Percentiles rank a stretch among this genome's conserved stretches.
phyloP scores from a whole-genome alignment of 2,113 vertebrate species.

The Dipodomys ordii region DNA sequence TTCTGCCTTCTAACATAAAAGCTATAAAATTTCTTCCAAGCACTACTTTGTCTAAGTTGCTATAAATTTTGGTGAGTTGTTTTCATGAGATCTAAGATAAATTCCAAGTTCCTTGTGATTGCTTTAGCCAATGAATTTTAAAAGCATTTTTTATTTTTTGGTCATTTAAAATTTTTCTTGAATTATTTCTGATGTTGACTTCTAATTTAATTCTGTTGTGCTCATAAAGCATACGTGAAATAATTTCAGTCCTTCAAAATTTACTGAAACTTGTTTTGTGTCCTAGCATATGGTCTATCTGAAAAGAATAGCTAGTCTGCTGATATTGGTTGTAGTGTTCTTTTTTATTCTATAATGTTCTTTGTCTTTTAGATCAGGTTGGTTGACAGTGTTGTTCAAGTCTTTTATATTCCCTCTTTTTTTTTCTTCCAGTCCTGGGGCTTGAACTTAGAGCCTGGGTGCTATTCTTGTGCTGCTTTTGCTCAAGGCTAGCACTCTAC shows the following conservation, averaged over 20 bases:
- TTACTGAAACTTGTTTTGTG: conserved; percentile 38
- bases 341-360: neutral
- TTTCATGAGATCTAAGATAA: neutral
- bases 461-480: too few species aligned
- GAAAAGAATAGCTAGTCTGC: neutral
- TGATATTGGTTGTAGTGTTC: neutral
- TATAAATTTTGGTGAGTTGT: conserved; percentile 14
- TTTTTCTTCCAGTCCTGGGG: too few species aligned
- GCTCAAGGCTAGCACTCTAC: too few species aligned
- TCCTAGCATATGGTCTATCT: neutral
- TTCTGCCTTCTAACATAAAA: conserved; percentile 13
- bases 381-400: neutral
- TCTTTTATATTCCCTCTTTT: neutral
- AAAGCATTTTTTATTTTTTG: neutral
- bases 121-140: neutral
- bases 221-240: neutral
- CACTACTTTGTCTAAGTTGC: neutral
- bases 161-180: neutral
- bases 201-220: conserved; percentile 16
- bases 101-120: conserved; percentile 46
- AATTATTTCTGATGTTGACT: conserved; percentile 13
- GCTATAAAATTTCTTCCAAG: neutral
- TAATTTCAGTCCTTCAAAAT: conserved; percentile 3
- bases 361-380: neutral
- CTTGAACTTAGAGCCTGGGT: too few species aligned